phyloP scores from a whole-genome alignment of 2,888 invertebrate species.

The Trichogramma dendrolimi region DNA sequence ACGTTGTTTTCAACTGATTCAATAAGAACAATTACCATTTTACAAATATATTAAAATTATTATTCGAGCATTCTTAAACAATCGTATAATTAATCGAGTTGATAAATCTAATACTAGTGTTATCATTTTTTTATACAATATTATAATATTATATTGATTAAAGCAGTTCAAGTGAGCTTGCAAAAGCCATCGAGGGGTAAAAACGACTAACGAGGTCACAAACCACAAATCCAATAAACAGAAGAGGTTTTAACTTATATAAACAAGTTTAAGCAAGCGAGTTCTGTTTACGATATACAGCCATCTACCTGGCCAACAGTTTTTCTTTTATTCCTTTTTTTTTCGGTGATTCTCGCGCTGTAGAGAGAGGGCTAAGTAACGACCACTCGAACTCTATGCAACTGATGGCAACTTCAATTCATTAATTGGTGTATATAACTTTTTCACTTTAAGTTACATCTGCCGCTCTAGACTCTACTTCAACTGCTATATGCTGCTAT shows the following conservation, averaged over 20 bases:
- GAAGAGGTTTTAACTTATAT: slow-evolving; percentile 31
- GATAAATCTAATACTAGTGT: too few species aligned
- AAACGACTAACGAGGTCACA: slow-evolving; percentile 31
- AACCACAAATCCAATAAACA: slow-evolving; percentile 14
- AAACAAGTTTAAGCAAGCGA: slow-evolving; percentile 21
- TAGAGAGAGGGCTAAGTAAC: slow-evolving; percentile 24
- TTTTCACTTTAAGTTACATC: slow-evolving; percentile 31
- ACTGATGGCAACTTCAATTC: slow-evolving; percentile 45
- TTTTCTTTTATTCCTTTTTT: slow-evolving; percentile 1
- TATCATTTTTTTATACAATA: too few species aligned
- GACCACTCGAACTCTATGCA: slow-evolving; percentile 42
- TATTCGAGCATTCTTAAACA: too few species aligned
- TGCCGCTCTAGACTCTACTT: slow-evolving; percentile 3
- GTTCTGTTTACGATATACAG: background rate
- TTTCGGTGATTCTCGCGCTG: background rate
- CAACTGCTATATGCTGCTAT: background rate
- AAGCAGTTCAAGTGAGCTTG: too few species aligned
- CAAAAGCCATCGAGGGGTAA: slow-evolving; percentile 31
- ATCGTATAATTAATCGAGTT: too few species aligned
- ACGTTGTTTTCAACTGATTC: too few species aligned
- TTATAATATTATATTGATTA: too few species aligned
- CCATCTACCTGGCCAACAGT: background rate
- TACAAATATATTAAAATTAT: too few species aligned
- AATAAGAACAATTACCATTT: too few species aligned
- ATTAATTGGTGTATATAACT: slow-evolving; percentile 47